Evolutionary conservation across 53 echinoderm and acorn worm species (phyloP), one percentile per base, ranked within the genome.

Genomic region (Apostichopus leukothele): DNA sequence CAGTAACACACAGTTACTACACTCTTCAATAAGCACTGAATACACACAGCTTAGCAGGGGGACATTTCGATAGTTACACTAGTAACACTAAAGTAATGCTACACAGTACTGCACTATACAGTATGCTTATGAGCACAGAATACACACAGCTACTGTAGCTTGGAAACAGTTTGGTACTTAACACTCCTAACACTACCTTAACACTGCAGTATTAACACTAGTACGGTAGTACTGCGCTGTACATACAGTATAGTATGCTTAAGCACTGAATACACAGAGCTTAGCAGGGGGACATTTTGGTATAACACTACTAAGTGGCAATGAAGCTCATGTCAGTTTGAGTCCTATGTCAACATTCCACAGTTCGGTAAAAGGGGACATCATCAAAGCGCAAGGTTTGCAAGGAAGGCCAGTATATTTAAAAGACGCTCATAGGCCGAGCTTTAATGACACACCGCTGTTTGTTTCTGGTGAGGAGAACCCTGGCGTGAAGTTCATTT

Each of bases 401-500:
- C 21, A 71, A 71, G 14, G 71, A 71, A 71, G 20, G 20, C 71
- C 71, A 71, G 71, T 19, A 19, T 71, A 16, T n/a, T 71, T 63
- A 63, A 16, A 16, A 19, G n/a, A 71, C 71, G 13, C 71, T 57
- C 8, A 10, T 57, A 57, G 57, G 8, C 57, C 57, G 57, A 71
- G 71, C 2, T 71, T 71, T 71, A 85, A 67, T 67, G 85, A 67
- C 68, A 66, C 85, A 50, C 85, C 50, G 85, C 85, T 85, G 85
- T 85, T 85, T 85, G 85, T 85, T 85, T 85, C 85, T 85, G 66
- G 85, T 67, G 66, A 63, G 16, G 22, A 60, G 61, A 13, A 26
- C 66, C 85, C 67, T 50, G 85, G 25, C 85, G 85, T 9, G 85
- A 67, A 63, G 67, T 85, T 85, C 85, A 85, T 85, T 85, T 67